phyloP scores from a whole-genome alignment of 2,797 vertebrate genomes.

The Labroides dimidiatus region DNA sequence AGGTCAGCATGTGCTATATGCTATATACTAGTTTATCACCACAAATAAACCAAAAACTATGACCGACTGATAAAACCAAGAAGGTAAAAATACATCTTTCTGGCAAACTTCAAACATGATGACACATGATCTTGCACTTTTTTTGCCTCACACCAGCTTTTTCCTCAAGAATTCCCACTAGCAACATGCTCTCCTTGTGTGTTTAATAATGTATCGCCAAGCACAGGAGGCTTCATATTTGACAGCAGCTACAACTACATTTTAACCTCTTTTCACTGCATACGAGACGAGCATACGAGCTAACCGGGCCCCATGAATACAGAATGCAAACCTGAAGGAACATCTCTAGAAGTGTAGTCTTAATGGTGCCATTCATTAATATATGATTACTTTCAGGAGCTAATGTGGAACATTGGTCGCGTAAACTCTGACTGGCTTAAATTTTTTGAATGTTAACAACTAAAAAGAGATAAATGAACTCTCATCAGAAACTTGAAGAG shows the following conservation, averaged over 20 bases:
- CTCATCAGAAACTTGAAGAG: slow-evolving; percentile 97
- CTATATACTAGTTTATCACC: neutral
- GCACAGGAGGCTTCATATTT: slow-evolving; percentile 10
- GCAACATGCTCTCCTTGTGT: slow-evolving; percentile 7
- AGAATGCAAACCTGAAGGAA: slow-evolving; percentile 6
- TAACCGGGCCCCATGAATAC: slow-evolving; percentile 1
- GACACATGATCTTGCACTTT: slow-evolving; percentile 2
- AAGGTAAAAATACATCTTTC: neutral
- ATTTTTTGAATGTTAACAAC: neutral
- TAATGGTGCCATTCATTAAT: slow-evolving; percentile 1
- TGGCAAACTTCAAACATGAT: neutral
- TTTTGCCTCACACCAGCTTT: slow-evolving; percentile 11
- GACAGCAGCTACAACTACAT: slow-evolving; percentile 11
- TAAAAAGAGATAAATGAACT: slow-evolving; percentile 4
- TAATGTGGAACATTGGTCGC: neutral
- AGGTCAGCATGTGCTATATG: neutral
- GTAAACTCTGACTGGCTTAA: fast-evolving
- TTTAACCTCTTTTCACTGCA: slow-evolving; percentile 21
- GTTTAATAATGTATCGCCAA: slow-evolving; percentile 44
- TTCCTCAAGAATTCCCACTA: slow-evolving; percentile 14
- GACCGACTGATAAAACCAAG: too few relatives aligned
- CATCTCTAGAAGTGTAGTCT: neutral
- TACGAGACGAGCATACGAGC: slow-evolving; percentile 1
- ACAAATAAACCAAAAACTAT: neutral
- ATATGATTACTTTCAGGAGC: neutral